phyloP scores from a whole-genome alignment of 2,113 vertebrate genomes.

The Steatornis caripensis region DNA sequence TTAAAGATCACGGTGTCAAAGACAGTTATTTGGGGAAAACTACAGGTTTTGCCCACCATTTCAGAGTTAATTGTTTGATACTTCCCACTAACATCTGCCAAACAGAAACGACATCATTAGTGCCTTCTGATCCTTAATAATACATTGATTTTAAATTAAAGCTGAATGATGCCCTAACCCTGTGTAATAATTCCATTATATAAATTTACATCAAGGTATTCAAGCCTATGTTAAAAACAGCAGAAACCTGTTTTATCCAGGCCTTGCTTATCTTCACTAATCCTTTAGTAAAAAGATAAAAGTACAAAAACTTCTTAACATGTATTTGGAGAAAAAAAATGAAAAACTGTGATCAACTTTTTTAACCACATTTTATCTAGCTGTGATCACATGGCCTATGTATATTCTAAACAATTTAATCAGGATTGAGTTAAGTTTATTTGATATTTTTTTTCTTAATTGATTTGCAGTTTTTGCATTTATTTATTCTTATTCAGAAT shows the following conservation, averaged over 20 bases:
- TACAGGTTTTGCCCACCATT: background rate
- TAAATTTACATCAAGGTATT: background rate
- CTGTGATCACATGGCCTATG: background rate
- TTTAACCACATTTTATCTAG: background rate
- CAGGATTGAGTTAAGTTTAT: background rate
- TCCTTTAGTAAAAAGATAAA: background rate
- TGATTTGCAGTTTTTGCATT: background rate
- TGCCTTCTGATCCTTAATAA: background rate
- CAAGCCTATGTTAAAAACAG: background rate
- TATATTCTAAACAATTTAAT: background rate
- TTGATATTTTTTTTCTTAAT: background rate
- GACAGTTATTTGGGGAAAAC: background rate
- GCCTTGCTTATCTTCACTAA: background rate
- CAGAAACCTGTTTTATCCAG: background rate
- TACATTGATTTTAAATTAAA: background rate
- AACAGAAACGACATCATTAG: background rate
- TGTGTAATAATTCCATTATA: background rate
- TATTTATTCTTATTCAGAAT: slow-evolving; percentile 25
- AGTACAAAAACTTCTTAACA: background rate
- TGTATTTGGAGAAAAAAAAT: background rate
- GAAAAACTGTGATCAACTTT: background rate
- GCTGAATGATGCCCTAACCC: fast-evolving
- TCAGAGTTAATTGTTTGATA: background rate
- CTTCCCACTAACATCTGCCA: background rate
- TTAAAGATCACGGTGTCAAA: background rate